These are phyloP conservation scores for Brenthis daphne DNA, from an alignment of 2,888 invertebrate species.

Conservation along the genomic window DNA sequence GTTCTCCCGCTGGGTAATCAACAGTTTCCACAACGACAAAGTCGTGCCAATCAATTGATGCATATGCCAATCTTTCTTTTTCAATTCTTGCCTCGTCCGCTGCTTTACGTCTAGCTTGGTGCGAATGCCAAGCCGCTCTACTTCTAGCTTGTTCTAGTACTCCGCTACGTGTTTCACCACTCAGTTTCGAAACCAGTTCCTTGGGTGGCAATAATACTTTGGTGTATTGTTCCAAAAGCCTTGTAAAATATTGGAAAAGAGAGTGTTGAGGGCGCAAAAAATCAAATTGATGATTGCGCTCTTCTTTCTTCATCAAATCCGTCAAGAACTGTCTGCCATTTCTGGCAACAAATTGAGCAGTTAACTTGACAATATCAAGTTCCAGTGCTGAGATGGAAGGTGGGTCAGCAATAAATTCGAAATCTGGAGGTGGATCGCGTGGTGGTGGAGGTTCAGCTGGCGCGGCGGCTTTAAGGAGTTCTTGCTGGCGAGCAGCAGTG, in stretches of 20 bases:
- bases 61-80: slow-evolving; percentile 96
- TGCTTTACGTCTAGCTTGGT: slow-evolving; percentile 95
- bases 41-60: slow-evolving; percentile 99
- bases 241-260: slow-evolving; percentile 98
- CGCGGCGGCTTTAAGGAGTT: slow-evolving; percentile 92
- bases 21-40: slow-evolving; percentile 99
- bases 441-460: slow-evolving; percentile 94
- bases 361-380: slow-evolving; percentile 98
- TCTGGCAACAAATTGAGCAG: slow-evolving; percentile 99
- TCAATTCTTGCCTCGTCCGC: slow-evolving; percentile 98
- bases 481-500: slow-evolving; percentile 93
- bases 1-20: slow-evolving; percentile 98
- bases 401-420: slow-evolving; percentile 98
- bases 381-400: slow-evolving; percentile 99
- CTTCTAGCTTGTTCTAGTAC: slow-evolving; percentile 94
- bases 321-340: slow-evolving; percentile 99
- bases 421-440: slow-evolving; percentile 94
- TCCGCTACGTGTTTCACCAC: slow-evolving; percentile 88
- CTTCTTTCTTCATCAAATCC: slow-evolving; percentile 98
- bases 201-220: slow-evolving; percentile 98
- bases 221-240: slow-evolving; percentile 98
- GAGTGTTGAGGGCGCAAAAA: slow-evolving; percentile 99
- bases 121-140: slow-evolving; percentile 97
- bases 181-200: slow-evolving; percentile 89
- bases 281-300: slow-evolving; percentile 99